Conservation (phyloP, 2,888 invertebrate species). For the Hymenopus coronatus region DNA sequence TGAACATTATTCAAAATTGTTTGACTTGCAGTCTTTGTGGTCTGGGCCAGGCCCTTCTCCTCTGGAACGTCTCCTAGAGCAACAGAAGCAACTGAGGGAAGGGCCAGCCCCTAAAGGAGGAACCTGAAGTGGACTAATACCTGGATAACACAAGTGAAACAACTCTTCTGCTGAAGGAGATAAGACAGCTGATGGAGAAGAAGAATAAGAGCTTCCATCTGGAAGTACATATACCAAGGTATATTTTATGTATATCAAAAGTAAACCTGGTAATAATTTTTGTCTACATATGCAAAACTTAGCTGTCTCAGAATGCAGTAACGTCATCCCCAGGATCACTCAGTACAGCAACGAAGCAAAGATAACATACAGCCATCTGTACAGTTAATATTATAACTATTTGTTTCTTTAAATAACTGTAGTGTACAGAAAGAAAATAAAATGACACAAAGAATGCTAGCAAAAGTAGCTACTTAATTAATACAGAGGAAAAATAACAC, state of each 20-base stretch:
- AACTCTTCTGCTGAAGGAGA: conserved; percentile 3
- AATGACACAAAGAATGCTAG: neutral
- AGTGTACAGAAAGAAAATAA: conserved; percentile 2
- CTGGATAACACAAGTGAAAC: neutral
- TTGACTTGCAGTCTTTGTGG: conserved; percentile 63
- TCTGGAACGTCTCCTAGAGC: conserved; percentile 73
- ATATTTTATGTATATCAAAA: neutral
- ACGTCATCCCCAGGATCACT: neutral
- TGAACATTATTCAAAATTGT: neutral
- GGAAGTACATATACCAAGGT: conserved; percentile 6
- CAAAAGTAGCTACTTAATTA: conserved; percentile 2
- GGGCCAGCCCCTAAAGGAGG: conserved; percentile 42
- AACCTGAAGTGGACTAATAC: conserved; percentile 41
- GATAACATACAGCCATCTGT: conserved; percentile 1
- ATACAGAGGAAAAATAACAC: neutral
- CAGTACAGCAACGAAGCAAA: neutral
- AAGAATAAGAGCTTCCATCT: neutral
- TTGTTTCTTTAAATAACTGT: neutral
- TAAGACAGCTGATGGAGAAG: neutral
- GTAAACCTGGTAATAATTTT: neutral
- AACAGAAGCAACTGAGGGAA: conserved; percentile 65
- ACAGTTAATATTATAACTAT: conserved; percentile 4
- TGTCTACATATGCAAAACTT: neutral
- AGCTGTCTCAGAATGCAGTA: conserved; percentile 5
- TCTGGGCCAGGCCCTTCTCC: conserved; percentile 76